These are phyloP conservation scores for Scopus umbretta DNA, from an alignment of 2,113 vertebrate species.

Conservation along the genomic window DNA sequence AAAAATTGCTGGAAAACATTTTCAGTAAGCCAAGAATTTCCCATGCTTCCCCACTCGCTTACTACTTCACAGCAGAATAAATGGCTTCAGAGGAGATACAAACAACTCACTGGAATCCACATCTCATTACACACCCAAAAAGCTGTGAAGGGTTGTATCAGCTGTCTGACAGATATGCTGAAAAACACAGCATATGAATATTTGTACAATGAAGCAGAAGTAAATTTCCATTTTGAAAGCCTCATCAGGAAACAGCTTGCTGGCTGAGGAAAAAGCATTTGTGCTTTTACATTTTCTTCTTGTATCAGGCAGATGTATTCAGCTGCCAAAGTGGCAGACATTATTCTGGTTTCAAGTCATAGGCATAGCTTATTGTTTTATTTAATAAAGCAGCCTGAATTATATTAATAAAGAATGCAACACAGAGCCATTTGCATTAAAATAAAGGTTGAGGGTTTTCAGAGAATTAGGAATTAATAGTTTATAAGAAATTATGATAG, in stretches of 20 bases:
- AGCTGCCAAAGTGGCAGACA: background rate
- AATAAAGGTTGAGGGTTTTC: background rate
- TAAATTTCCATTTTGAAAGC: background rate
- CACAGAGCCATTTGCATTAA: background rate
- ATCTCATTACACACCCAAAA: background rate
- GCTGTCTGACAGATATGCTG: background rate
- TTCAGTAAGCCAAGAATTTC: background rate
- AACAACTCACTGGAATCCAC: background rate
- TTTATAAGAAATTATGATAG: background rate
- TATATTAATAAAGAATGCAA: background rate
- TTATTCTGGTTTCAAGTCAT: background rate
- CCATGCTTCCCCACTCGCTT: background rate
- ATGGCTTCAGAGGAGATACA: background rate
- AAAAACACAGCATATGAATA: background rate
- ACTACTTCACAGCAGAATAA: background rate
- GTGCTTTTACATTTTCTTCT: background rate
- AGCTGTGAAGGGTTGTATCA: background rate
- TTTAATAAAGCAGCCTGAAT: background rate
- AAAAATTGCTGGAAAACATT: background rate
- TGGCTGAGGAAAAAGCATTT: background rate
- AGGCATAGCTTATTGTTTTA: background rate
- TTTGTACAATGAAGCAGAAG: background rate
- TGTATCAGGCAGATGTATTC: background rate
- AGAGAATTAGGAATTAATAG: background rate
- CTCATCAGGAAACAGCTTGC: background rate